Evolutionary conservation across 2,113 vertebrate species (phyloP), one percentile per base, ranked within the genome.

Genomic region (Xenopus laevis): DNA sequence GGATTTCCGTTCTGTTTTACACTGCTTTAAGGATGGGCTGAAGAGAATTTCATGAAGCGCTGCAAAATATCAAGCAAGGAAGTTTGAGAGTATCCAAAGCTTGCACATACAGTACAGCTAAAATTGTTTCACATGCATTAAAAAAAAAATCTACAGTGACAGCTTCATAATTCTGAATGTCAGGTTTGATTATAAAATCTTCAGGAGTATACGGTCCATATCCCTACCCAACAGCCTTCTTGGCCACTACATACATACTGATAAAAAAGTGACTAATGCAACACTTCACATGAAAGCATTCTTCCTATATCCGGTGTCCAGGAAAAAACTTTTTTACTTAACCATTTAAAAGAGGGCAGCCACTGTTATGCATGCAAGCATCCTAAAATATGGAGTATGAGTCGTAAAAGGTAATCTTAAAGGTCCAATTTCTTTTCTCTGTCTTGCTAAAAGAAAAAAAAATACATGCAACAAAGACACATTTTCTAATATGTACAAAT

Each of bases 101-200:
- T 78, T 84, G 81, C 50, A 17, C 20, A 65, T 68, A 73, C 71
- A 82, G 20, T 68, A 73, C 71, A 82, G 20, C 88, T 82, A 81
- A 83, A 80, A 82, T 50, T 47, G 68, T 82, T 84, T 83, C 71
- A 82, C 84, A 81, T 0, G 4, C 74, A 81, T 72, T 83, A 83
- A 82, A 82, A 83, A 2, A 27, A 27, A 86, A 85, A 84, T 77
- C 79, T 82, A 83, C 83, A 78, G 79, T 81, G 83, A 81, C 0
- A 62, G 78, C 75, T 84, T 82, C 72, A 78, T 82, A 81, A 83
- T 84, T 81, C 77, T 45, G 53, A 81, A 82, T 0, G 1, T 47
- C 74, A 70, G 70, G 66, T 76, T 69, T 70, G 50, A 20, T 69
- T 70, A 53, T 70, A 68, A 46, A 76, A 76, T 20, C 30, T 50